Base-by-base conservation (phyloP, 2,797 vertebrate genomes). In the Pristis pectinata region DNA sequence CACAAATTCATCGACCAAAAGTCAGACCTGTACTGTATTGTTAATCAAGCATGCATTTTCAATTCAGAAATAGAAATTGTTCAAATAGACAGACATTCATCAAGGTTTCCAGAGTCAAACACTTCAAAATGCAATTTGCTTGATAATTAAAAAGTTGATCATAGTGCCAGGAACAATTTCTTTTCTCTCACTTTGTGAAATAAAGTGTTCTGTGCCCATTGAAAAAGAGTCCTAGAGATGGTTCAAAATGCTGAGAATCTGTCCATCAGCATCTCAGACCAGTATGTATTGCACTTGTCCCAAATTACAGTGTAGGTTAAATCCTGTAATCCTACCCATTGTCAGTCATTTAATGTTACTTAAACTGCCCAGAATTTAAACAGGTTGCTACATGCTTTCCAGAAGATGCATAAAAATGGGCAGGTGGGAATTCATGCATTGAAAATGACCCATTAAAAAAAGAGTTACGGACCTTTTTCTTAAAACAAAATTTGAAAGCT, bases 241-340 rank as follows among this genome's bases (percentile, higher is more conserved):
- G 92, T 9, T 34, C 59, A 67, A 41, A 64, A n/a, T 64, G n/a
- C 70, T 93, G 91, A 93, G 37, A 72, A 94, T 94, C 70, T 76
- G 91, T 67, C 72, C 61, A 93, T 70, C 70, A 94, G 70, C 24
- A 94, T 94, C 67, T 72, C 24, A 49, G 92, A 53, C 41, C 30
- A 94, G 95, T 95, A 96, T 95, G 95, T 96, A 97, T 97, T 96
- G 96, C 96, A 97, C 96, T 95, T 95, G 95, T 95, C 96, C 96
- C 96, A 95, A 95, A 74, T 80, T 79, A 95, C 95, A 96, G 74
- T 49, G 74, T 95, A 95, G 70, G 2, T 94, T 76, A 13, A 70
- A 44, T 37, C 49, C 64, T 94, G 91, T 93, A 94, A 94, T 94
- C 27, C 70, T n/a, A 94, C 92, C 92, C 27, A 49, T 76, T 67